Evolutionary conservation across 2,888 invertebrate species (phyloP), one percentile per base, ranked within the genome.

Genomic region (Agapetus fuscipes): DNA sequence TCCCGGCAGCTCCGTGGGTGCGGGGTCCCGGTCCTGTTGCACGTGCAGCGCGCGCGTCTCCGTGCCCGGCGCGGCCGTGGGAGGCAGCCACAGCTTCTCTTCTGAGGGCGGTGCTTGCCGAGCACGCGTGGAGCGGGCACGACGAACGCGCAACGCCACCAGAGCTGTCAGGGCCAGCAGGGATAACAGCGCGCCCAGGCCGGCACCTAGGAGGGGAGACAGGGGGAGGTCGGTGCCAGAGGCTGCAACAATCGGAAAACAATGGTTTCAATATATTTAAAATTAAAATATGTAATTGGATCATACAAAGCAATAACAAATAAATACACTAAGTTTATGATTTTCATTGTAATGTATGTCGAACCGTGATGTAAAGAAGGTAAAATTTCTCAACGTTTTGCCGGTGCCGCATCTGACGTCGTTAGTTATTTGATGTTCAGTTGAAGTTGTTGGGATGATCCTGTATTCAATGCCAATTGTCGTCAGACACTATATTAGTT

Each of bases 181-280:
- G 6, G 74, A 73, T 28, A 72, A 57, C 13, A 68, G 58, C 1
- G 70, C 67, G 2, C 75, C 76, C 15, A 71, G 64, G 12, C 71
- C 56, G 24, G 73, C 65, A 2, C 74, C 75, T 30, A 76, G 56
- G 33, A 74, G 54, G 2, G 76, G 74, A 1, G 75, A 73, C 33
- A 75, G 56, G 5, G 66, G 62, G 37, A 74, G 57, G 17, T 71
- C 71, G 1, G 67, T 68, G 49, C 73, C 72, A 39, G 70, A 66
- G 28, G 74, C 76, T 76, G 61, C 14, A 57, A 58, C 43, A 43
- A 43, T 50, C n/a, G n/a, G n/a, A n/a, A n/a, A n/a, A n/a, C 45
- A 35, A 17, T 13, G 28, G 17, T 14, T 25, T 25, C 10, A 25
- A 9, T 9, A 9, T 9, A 25, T 25, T 9, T 25, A 9, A 25